A percentile compares a stretch with the other conserved stretches of the same genome.
phyloP scores from a whole-genome alignment of 2,888 invertebrate species.

The Ashinkailepas kermadecensis region DNA sequence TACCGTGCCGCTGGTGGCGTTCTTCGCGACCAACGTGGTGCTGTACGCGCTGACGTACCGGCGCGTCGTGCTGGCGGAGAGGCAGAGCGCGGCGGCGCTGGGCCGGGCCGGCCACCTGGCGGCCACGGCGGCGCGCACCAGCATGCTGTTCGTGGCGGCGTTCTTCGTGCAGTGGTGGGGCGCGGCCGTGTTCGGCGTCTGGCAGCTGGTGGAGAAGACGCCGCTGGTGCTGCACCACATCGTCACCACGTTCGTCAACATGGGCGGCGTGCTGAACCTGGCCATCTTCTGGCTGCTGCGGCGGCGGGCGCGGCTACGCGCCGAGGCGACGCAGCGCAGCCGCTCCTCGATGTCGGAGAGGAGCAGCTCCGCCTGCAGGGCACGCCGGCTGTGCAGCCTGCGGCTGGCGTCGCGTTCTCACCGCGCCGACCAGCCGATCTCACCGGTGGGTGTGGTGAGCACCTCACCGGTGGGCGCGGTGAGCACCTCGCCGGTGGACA shows the following conservation, averaged over 20 bases:
- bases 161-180: constrained; percentile 9
- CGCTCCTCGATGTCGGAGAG: too few relatives aligned
- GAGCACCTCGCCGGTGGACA: too few relatives aligned
- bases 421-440: too few relatives aligned
- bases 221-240: neutral
- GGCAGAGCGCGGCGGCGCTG: neutral
- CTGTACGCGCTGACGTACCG: neutral
- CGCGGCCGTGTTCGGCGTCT: neutral
- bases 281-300: neutral
- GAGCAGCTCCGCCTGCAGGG: too few relatives aligned
- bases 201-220: neutral
- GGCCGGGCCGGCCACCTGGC: neutral
- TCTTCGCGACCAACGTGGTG: neutral
- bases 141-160: constrained; percentile 3
- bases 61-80: neutral
- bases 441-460: too few relatives aligned
- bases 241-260: neutral
- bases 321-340: too few relatives aligned
- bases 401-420: too few relatives aligned
- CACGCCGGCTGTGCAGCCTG: too few relatives aligned
- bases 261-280: neutral
- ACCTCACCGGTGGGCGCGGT: too few relatives aligned
- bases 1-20: neutral
- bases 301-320: neutral
- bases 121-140: neutral